Conservation (phyloP, 1,140 invertebrate genomes). For the Psilanteris sp. region DNA sequence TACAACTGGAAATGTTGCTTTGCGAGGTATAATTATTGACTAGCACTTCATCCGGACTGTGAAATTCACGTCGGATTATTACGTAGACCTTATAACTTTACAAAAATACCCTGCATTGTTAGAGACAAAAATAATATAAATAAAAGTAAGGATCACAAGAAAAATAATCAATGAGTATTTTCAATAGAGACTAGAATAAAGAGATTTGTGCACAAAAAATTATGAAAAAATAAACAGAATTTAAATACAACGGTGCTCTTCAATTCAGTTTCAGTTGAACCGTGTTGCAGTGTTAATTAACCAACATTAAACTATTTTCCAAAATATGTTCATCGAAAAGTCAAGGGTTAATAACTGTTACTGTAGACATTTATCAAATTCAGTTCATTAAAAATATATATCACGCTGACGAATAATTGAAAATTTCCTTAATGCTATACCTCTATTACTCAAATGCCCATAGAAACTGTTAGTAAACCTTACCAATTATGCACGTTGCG, state of each 20-base stretch:
- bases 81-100: conserved; percentile 54
- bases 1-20: conserved; percentile 49
- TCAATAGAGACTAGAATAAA: conserved; percentile 29
- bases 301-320: conserved; percentile 20
- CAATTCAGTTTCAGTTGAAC: conserved; percentile 18
- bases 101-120: conserved; percentile 46
- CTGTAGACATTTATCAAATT: conserved; percentile 18
- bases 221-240: too few relatives aligned
- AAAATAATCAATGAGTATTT: conserved; percentile 11
- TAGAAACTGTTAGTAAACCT: conserved; percentile 39
- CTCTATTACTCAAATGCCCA: too few relatives aligned
- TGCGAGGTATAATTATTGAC: conserved; percentile 53
- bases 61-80: conserved; percentile 24
- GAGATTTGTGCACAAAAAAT: conserved; percentile 20
- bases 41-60: conserved; percentile 37
- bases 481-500: conserved; percentile 10
- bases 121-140: conserved; percentile 39
- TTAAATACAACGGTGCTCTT: conserved; percentile 27
- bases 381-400: conserved; percentile 5
- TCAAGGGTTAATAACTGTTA: conserved; percentile 32
- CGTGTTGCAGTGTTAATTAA: too few relatives aligned
- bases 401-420: too few relatives aligned
- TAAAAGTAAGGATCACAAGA: conserved; percentile 16
- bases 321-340: conserved; percentile 2
- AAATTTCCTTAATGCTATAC: too few relatives aligned